Percentiles rank a stretch among this genome's conserved stretches.
phyloP scores from a whole-genome alignment of 2,888 invertebrate species.

The Drosophila testacea region DNA sequence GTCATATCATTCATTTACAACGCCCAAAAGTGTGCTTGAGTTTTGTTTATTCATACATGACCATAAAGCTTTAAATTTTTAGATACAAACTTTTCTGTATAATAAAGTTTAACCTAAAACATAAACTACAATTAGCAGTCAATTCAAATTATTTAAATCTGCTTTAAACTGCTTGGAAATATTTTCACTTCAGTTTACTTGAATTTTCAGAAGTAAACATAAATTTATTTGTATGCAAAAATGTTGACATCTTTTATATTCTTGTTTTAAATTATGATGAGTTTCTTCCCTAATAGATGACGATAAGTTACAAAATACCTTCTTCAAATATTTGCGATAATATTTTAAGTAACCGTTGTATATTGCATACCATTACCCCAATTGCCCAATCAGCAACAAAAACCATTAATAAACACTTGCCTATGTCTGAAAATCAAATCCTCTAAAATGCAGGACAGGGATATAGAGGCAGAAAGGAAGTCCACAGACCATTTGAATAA shows the following conservation, averaged over 20 bases:
- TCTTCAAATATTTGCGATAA: neutral
- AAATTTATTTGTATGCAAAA: too few species aligned
- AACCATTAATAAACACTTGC: constrained; percentile 15
- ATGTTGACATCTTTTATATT: neutral
- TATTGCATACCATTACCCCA: neutral
- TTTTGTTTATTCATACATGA: constrained; percentile 35
- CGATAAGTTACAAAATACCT: neutral
- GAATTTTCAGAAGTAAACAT: neutral
- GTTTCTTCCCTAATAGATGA: neutral
- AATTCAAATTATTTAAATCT: too few species aligned
- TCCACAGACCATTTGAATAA: constrained; percentile 58
- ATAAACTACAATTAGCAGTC: too few species aligned
- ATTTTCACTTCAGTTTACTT: neutral
- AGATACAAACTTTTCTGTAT: neutral
- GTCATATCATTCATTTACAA: constrained; percentile 40
- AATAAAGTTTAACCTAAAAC: neutral
- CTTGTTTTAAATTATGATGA: neutral
- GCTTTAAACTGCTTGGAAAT: too few species aligned
- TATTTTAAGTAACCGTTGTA: neutral
- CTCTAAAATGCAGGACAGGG: constrained; percentile 23
- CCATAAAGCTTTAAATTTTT: constrained; percentile 11
- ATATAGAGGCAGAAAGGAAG: neutral
- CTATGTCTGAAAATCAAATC: constrained; percentile 53
- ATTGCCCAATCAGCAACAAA: constrained; percentile 23
- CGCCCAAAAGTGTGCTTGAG: constrained; percentile 49